Evolutionary conservation across 2,113 vertebrate genomes (phyloP), one percentile per base, ranked within the genome.

Genomic region (Tenebrosternarchus preto): DNA sequence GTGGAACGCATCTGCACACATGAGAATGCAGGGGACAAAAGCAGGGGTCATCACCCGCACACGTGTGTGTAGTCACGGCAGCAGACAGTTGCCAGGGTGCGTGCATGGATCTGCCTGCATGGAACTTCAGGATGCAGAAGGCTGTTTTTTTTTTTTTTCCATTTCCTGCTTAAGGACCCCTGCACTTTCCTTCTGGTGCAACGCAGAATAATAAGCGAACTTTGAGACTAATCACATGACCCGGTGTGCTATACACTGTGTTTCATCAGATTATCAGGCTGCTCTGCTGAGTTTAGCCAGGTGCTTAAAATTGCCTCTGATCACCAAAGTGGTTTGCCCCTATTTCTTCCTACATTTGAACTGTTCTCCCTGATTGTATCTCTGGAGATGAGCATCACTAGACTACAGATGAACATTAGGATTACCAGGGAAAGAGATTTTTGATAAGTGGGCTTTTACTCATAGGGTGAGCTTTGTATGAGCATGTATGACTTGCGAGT

Each of bases 41-140:
- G 39, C 39, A 43, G 39, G 39, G 39, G 39, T 43, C 39, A 43
- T 43, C 39, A 43, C 39, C 39, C 11, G 39, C n/a, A n/a, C 5
- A 9, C 11, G 39, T 43, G 6, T 43, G 39, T 43, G 39, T 43
- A 43, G 39, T 43, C 39, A 43, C 39, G 39, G 39, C 39, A 43
- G 39, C 39, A 43, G 36, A 3, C 7, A 7, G 36, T 3, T 39
- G 3, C 3, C 36, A 39, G 36, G 36, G 36, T 39, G 36, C 36
- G 36, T 4, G 36, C 36, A 39, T 39, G 36, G n/a, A n/a, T n/a
- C n/a, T n/a, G 36, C 39, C 39, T 5, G 39, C 15, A 22, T 60
- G 67, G 19, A 71, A 59, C 53, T 24, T 73, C 67, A 77, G 53
- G 78, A 80, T 77, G 36, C 31, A 80, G n/a, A 31, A 75, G 67